Evolutionary conservation across 2,797 vertebrate species (phyloP), one percentile per base, ranked within the genome.

Genomic region (Danio jaintianensis): DNA sequence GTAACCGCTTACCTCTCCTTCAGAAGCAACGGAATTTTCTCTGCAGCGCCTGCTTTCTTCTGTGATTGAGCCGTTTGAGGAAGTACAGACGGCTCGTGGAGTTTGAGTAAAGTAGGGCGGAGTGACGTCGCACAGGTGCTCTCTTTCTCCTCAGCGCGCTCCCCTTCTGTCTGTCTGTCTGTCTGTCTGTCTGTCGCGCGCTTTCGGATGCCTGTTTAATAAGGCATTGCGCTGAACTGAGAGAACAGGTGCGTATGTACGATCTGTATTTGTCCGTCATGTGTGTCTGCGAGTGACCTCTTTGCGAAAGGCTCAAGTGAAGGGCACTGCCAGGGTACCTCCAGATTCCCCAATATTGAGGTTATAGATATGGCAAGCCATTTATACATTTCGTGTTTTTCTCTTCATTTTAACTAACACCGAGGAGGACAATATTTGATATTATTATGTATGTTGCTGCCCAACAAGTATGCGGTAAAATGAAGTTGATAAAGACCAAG

Each of bases 71-170:
- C 72, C 85, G 89, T 89, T 91, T 90, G 91, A 94, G 93, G 93
- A 94, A 94, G 93, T 88, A 87, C 84, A 80, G 87, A 85, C 79
- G 88, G 84, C 86, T 83, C 88, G 59, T 83, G 12, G 71, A 84
- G 86, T 88, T 85, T 83, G 79, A 2, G 75, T 76, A 15, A 85
- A 83, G 87, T 89, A 36, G 88, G 80, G 82, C 74, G 62, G 58
- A 91, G 92, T 90, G 86, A 93, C 93, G 93, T 92, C 86, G 86
- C 88, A 86, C 91, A 90, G 88, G 77, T 69, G 80, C 84, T 79
- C 82, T 59, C 71, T 78, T 55, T 38, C 62, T 52, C 22, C 22
- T 29, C 42, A 48, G 18, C 42, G 22, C 55, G 55, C 22, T 50
- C 48, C 53, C 56, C 43, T 68, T 66, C 52, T 42, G 45, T 69